Conservation (phyloP, 2,113 vertebrate genomes). For the Melanocharis versteri region DNA sequence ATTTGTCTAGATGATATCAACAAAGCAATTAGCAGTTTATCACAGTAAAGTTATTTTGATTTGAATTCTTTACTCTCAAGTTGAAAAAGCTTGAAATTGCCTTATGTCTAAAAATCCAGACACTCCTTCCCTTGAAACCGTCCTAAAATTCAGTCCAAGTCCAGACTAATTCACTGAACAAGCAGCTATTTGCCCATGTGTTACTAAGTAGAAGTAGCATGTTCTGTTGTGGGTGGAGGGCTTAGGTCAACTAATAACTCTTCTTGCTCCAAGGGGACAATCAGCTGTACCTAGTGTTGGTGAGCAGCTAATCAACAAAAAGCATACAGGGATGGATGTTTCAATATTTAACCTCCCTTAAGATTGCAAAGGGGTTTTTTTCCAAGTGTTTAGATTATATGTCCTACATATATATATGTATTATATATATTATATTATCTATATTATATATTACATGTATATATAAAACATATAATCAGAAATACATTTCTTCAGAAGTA, state of each 20-base stretch:
- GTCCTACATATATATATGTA: no score
- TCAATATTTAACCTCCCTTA: not conserved
- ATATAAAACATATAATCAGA: no score
- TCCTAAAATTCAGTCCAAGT: not conserved
- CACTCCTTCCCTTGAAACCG: not conserved
- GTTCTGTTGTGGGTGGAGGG: not conserved
- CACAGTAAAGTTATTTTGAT: not conserved
- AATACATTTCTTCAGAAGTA: not conserved
- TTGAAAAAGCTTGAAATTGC: not conserved
- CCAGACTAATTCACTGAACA: not conserved
- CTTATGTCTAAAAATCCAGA: not conserved
- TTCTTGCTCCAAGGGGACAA: not conserved
- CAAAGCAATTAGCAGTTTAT: not conserved
- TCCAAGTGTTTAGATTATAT: not conserved
- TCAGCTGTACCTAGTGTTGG: not conserved
- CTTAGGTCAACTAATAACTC: not conserved
- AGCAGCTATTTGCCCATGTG: not conserved
- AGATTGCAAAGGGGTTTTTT: not conserved
- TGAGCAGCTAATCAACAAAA: not conserved
- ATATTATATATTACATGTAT: no score
- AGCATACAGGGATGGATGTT: not conserved
- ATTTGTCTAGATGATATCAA: not conserved
- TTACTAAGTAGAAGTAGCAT: not conserved
- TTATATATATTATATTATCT: no score
- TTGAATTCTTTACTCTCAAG: not conserved